phyloP scores from a whole-genome alignment of 2,888 invertebrate species.

The Stenichneumon culpator region DNA sequence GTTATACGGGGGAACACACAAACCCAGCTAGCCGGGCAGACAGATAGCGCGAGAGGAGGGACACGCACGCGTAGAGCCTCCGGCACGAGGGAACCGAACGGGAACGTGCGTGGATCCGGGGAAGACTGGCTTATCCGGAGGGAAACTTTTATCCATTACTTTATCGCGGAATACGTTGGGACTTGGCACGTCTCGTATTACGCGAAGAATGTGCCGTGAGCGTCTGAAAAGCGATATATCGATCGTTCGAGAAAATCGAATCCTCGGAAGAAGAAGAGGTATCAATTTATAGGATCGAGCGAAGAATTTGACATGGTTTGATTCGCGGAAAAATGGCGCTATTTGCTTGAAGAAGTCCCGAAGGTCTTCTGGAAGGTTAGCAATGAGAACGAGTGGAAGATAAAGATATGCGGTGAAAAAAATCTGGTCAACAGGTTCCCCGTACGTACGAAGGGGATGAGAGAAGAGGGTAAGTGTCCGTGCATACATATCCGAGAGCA shows the following conservation, averaged over 20 bases:
- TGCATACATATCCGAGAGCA: slow-evolving; percentile 7
- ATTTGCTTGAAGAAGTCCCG: background rate
- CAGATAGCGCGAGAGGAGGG: slow-evolving; percentile 64
- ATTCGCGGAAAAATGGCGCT: background rate
- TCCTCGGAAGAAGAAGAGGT: background rate
- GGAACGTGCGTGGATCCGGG: slow-evolving; percentile 49
- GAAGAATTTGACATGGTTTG: background rate
- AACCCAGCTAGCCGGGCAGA: slow-evolving; percentile 32
- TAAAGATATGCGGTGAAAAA: slow-evolving; percentile 3
- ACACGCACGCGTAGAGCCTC: slow-evolving; percentile 14
- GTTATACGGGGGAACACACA: slow-evolving; percentile 43
- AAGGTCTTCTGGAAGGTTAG: background rate
- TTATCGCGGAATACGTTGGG: background rate
- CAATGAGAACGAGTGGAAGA: background rate
- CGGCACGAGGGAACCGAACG: slow-evolving; percentile 16
- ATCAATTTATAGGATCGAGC: background rate
- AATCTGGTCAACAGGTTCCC: background rate
- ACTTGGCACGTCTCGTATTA: background rate
- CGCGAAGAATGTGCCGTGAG: slow-evolving; percentile 17
- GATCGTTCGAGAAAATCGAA: background rate
- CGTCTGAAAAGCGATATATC: background rate
- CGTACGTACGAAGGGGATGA: background rate
- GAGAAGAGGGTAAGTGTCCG: slow-evolving; percentile 10
- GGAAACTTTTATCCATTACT: background rate
- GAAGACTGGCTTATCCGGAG: slow-evolving; percentile 28